Conservation (phyloP, 2,888 invertebrate genomes). For the Oasisia sp. region DNA sequence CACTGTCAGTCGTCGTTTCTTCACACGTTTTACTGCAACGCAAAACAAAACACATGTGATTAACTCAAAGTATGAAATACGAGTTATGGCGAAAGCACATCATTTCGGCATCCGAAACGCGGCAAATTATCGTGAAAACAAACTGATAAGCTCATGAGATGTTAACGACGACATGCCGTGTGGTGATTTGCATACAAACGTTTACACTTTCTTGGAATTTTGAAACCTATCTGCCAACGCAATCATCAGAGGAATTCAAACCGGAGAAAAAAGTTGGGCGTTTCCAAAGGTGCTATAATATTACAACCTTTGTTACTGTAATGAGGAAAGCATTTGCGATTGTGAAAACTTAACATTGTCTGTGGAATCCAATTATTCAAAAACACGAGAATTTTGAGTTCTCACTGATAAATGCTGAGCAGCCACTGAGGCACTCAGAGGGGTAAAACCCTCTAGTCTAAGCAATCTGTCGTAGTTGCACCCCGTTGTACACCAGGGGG, state of each 20-base stretch:
- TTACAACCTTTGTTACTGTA: not conserved
- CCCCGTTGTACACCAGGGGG: not conserved
- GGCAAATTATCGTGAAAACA: not conserved
- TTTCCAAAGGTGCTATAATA: not conserved
- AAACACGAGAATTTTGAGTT: not conserved
- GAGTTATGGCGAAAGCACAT: not conserved
- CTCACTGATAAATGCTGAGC: not conserved
- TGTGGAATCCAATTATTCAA: not conserved
- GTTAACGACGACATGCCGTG: not conserved
- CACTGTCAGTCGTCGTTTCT: not conserved
- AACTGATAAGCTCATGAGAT: not conserved
- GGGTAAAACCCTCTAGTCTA: not conserved
- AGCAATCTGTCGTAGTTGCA: not conserved
- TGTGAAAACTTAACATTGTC: not conserved
- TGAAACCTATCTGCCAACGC: not conserved
- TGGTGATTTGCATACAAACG: not conserved
- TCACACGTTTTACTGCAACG: constrained; percentile 4
- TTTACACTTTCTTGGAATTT: not conserved
- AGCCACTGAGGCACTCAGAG: not conserved
- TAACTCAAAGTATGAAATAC: not conserved
- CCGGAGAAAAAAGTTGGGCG: not conserved
- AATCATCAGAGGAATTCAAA: not conserved
- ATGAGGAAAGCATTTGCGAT: not conserved
- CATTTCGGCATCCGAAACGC: not conserved
- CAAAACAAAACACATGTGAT: not conserved